Evolutionary conservation across 2,113 vertebrate genomes (phyloP).

Genomic region (Argyrosomus japonicus): DNA sequence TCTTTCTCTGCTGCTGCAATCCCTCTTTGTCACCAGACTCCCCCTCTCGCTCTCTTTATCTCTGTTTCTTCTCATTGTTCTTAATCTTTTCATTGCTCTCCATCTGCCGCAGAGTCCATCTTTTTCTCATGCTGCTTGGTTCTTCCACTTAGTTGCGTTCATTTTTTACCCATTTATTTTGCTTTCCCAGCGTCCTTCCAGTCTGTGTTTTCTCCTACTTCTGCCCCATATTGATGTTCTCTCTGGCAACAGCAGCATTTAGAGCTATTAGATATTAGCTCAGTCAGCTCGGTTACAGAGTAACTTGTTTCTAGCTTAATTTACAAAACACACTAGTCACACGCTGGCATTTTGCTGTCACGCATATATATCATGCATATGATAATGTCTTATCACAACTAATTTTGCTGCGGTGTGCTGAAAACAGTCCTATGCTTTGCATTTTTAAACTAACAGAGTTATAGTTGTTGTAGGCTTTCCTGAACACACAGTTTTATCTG

Average conservation of each 20-base stretch:
- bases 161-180: slow-evolving; percentile 60
- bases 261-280: slow-evolving; percentile 47
- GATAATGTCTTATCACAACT: slow-evolving; percentile 25
- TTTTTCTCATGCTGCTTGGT: slow-evolving; percentile 43
- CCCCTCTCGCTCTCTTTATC: slow-evolving; percentile 29
- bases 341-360: slow-evolving; percentile 19
- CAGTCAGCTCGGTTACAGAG: slow-evolving; percentile 14
- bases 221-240: slow-evolving; percentile 45
- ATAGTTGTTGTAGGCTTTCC: neutral
- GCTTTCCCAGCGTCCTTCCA: slow-evolving; percentile 24
- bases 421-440: slow-evolving; percentile 8
- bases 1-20: slow-evolving; percentile 45
- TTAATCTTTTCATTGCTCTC: slow-evolving; percentile 58
- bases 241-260: slow-evolving; percentile 48
- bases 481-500: slow-evolving; percentile 8
- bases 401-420: slow-evolving; percentile 11
- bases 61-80: slow-evolving; percentile 42
- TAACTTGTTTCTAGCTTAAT: slow-evolving; percentile 37
- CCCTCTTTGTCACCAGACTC: slow-evolving; percentile 56
- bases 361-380: slow-evolving; percentile 3
- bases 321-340: slow-evolving; percentile 34
- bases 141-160: slow-evolving; percentile 37
- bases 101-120: slow-evolving; percentile 43
- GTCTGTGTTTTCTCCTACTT: slow-evolving; percentile 24
- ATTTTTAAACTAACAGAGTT: neutral